A percentile compares a stretch with the other conserved stretches of the same genome.
These are phyloP conservation scores for Nymphalis urticae DNA, from an alignment of 2,888 invertebrate genomes.

Conservation along the genomic window DNA sequence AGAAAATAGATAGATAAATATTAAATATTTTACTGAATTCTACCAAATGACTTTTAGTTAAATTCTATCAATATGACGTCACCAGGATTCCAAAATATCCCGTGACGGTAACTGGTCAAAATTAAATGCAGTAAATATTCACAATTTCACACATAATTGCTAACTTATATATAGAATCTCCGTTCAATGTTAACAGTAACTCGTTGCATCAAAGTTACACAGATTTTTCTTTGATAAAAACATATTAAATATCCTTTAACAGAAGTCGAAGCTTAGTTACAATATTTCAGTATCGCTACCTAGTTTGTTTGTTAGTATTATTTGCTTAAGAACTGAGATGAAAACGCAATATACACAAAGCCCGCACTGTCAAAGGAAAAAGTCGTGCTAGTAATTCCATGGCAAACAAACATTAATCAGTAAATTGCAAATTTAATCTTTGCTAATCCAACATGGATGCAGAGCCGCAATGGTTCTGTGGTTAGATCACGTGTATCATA, in stretches of 20 bases:
- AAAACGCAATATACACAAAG: background rate
- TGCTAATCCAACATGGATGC: background rate
- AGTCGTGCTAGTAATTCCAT: background rate
- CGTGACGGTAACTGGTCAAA: too few relatives aligned
- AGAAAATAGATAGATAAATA: too few relatives aligned
- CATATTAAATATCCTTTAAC: background rate
- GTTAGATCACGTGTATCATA: too few relatives aligned
- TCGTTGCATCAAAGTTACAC: background rate
- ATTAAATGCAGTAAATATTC: background rate
- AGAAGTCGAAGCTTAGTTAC: background rate
- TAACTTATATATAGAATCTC: background rate
- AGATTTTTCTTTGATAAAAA: background rate
- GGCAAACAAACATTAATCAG: conserved; percentile 9
- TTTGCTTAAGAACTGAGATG: conserved; percentile 4
- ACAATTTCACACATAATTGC: background rate
- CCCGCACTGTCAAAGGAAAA: conserved; percentile 3
- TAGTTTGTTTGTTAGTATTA: background rate
- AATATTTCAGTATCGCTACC: background rate
- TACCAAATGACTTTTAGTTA: too few relatives aligned
- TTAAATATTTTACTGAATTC: too few relatives aligned
- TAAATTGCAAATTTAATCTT: conserved; percentile 1
- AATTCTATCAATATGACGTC: too few relatives aligned
- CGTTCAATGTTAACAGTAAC: background rate
- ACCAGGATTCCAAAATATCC: too few relatives aligned
- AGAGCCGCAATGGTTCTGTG: too few relatives aligned